Evolutionary conservation across 2,113 vertebrate genomes (phyloP), one percentile per base, ranked within the genome.

Genomic region (Uria aalge): DNA sequence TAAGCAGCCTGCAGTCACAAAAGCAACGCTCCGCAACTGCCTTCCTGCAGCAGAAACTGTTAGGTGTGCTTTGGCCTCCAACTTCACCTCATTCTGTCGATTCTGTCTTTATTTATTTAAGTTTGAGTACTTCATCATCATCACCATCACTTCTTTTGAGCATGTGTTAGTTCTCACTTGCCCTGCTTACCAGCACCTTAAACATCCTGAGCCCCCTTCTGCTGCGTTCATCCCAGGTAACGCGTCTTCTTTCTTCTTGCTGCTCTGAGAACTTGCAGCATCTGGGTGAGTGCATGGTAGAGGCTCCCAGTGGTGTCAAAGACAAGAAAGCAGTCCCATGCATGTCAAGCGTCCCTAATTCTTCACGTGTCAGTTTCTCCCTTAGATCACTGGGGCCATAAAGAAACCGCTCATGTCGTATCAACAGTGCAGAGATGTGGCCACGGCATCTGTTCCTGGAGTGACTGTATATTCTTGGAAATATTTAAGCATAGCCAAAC

Each of bases 1-100:
- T 69, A 56, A 87, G 43, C 60, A 87, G 53, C 40, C 43, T 40
- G 23, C 10, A 80, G 57, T 32, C 87, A 90, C 45, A 83, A 62
- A 59, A n/a, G 15, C 34, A 77, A 48, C 2, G 0, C 3, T 41
- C 12, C 0, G 1, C 26, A 64, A 18, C 20, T 23, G 36, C 16
- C 29, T 48, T 52, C 18, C 53, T 75, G 60, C 7, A 85, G 38
- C 32, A 50, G n/a, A 67, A 87, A 60, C 45, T 32, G 5, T 52
- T n/a, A 36, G 12, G 8, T 50, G 29, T 3, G 11, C 12, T 91
- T 76, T 90, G 57, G 20, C 21, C 43, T 93, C 56, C 40, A 56
- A 12, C 48, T 60, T 75, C 52, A 63, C 29, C 11, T 74, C 32
- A 32, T 82, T 75, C 45, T 68, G 21, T 64, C 60, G 40, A 9